Evolutionary conservation across 2,113 vertebrate species (phyloP).

Genomic region (Mastomys natalensis): DNA sequence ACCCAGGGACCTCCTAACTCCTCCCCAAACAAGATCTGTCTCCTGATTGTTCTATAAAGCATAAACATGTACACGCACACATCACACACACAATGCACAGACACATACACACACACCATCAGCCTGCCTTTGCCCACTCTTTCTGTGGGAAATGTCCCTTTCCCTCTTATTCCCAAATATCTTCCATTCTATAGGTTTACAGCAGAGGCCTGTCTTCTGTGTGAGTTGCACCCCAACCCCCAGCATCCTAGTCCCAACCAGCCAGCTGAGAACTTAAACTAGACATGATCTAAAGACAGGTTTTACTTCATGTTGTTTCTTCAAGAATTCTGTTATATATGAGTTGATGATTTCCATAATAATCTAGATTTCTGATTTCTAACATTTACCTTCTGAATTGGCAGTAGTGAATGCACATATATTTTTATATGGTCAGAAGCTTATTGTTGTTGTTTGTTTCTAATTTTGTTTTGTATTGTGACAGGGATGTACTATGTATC

Average conservation of each 20-base stretch:
- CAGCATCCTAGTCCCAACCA: neutral
- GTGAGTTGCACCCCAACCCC: neutral
- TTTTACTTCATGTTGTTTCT: neutral
- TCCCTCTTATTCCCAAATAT: neutral
- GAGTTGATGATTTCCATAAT: neutral
- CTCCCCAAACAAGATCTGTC: neutral
- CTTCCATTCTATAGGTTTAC: neutral
- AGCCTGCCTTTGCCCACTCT: neutral
- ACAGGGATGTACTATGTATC: neutral
- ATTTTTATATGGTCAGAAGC: neutral
- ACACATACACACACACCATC: neutral
- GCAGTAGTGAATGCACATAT: neutral
- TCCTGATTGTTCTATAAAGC: neutral
- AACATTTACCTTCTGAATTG: neutral
- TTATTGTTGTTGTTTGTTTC: neutral
- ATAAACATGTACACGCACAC: accelerated
- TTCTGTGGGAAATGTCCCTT: neutral
- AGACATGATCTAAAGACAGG: neutral
- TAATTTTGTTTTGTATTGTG: neutral
- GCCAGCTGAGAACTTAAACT: neutral
- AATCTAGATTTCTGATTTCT: slow-evolving; percentile 2
- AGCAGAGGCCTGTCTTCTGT: neutral
- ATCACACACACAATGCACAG: neutral
- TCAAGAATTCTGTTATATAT: neutral
- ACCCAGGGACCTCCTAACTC: neutral